Base-by-base conservation (phyloP, 2,888 invertebrate species). In the Enchytraeus crypticus region DNA sequence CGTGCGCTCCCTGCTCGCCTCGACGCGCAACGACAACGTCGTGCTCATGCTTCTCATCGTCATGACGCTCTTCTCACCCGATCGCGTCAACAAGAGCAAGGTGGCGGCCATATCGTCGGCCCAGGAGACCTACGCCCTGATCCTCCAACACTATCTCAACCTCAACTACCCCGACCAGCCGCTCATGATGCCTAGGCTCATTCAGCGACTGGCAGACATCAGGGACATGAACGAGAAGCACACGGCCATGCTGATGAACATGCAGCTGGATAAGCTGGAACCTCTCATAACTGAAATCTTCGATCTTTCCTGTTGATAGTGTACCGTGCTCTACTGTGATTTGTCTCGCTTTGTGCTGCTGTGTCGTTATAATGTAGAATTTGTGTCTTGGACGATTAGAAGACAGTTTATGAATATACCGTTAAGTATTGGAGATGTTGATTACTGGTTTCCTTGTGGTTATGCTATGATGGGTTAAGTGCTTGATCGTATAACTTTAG, bases 221-320 rank as follows among this genome's bases (percentile, higher is more conserved):
- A 86, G 90, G 67, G 87, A 88, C 75, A 82, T 95, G 64, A 90
- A 92, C 66, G 91, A 92, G 72, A 89, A 91, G 71, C 87, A 92
- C 23, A 89, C 93, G 3, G 87, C 88, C 54, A 91, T 93, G 45
- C 91, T 92, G 79, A 83, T 93, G 45, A 89, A 92, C 79, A 90
- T 92, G 27, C 91, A 93, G 82, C 90, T 93, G 32, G 85, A 87
- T 65, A 86, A 88, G 74, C 88, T 95, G 43, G 93, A 92, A 72
- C 95, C 95, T 0, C 81, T 95, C 53, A 82, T 95, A 1, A 87
- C 92, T 78, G 95, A 95, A 83, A 92, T 95, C 74, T 93, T 95
- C 76, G 93, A 95, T 82, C 83, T 95, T 66, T 71, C 62, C 4
- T 45, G 59, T 8, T 60, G 60, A 61, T 55, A 27, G 33, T 14